These are phyloP conservation scores for Ctenodactylus gundi DNA, from an alignment of 2,113 vertebrate genomes.

Conservation along the genomic window DNA sequence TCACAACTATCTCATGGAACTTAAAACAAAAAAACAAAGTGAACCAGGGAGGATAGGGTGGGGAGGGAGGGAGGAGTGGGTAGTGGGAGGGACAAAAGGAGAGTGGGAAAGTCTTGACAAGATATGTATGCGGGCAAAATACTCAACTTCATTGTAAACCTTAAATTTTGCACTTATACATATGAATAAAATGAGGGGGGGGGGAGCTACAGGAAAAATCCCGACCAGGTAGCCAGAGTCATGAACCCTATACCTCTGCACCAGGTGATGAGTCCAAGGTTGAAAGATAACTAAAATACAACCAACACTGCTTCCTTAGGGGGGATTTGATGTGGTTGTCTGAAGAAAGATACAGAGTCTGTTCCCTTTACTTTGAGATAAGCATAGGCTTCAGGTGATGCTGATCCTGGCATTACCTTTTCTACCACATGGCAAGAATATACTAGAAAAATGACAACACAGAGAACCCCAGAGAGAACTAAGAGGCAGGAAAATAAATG, in stretches of 20 bases:
- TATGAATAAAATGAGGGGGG: no score
- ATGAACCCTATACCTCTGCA: not conserved
- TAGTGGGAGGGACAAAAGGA: no score
- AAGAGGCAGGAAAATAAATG: not conserved
- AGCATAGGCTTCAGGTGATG: not conserved
- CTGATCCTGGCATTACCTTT: not conserved
- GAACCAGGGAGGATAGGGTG: no score
- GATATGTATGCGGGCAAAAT: no score
- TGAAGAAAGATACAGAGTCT: not conserved
- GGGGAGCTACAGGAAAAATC: not conserved
- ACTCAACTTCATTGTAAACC: no score
- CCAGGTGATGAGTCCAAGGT: not conserved
- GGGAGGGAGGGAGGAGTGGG: no score
- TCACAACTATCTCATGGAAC: no score
- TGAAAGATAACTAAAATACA: not conserved
- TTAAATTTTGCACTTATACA: no score
- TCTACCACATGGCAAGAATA: not conserved
- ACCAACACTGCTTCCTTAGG: not conserved
- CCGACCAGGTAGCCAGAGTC: not conserved
- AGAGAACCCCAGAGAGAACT: not conserved
- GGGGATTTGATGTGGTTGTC: not conserved
- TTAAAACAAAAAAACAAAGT: no score
- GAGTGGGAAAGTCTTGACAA: no score
- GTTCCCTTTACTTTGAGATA: not conserved
- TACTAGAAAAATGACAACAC: not conserved